Evolutionary conservation across 2,797 vertebrate genomes (phyloP), one percentile per base, ranked within the genome.

Genomic region (Cynodonichthys magdalenae): DNA sequence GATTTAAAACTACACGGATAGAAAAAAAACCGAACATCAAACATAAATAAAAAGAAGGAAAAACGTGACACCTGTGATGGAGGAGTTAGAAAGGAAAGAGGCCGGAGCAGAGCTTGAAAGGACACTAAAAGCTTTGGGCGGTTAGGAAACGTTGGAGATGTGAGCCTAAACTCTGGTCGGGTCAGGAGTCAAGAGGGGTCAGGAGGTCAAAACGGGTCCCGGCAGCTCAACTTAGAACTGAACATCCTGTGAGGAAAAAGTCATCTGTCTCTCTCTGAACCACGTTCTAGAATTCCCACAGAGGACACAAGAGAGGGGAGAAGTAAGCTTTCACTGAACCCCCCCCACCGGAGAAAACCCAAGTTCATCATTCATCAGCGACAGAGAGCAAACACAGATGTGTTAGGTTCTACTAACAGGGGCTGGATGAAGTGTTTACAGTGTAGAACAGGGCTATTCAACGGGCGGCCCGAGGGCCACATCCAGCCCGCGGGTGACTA

Each of bases 161-260:
- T 74, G 74, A 88, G 70, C 60, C 63, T 62, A 74, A 87, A 80
- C 71, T 56, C 48, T 59, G 72, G 79, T 69, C 1, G 7, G 86
- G 86, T 85, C 87, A 88, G 20, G 50, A 89, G 88, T 91, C 87
- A 90, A 90, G 87, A 90, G 87, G 88, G 89, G 84, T 88, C 59
- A 83, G 59, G 69, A 74, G 91, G 90, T 91, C 85, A 87, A 51
- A 63, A 68, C 59, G 80, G 71, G 81, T 2, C 87, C 85, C 69
- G 56, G 82, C 80, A 83, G 81, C 80, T 80, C 78, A 60, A 86
- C 87, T 90, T 87, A 87, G 82, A 91, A 90, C 89, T 89, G 90
- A 89, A 90, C 90, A 91, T 91, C 90, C 90, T 91, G 90, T 59
- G 14, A 83, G 83, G 80, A 88, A 53, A 86, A 83, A 74, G 70